These are phyloP conservation scores for Iselma pallidipennis DNA, from an alignment of 2,888 invertebrate species.

Conservation along the genomic window DNA sequence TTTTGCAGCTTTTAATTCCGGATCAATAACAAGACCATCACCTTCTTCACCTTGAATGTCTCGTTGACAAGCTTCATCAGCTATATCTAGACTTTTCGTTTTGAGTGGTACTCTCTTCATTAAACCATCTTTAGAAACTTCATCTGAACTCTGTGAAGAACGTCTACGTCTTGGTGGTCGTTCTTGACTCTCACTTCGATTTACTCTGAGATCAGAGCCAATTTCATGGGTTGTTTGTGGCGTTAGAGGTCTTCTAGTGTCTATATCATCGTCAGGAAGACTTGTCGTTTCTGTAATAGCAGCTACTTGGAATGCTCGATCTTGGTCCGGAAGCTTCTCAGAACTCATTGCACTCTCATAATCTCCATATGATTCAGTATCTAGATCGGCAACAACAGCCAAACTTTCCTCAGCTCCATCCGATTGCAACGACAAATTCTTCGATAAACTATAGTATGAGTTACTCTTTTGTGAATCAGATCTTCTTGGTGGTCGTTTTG, in stretches of 20 bases:
- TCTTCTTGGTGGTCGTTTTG: conserved; percentile 65
- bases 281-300: conserved; percentile 55
- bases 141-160: conserved; percentile 55
- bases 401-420: conserved; percentile 57
- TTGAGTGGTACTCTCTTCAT: conserved; percentile 41
- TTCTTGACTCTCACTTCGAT: conserved; percentile 56
- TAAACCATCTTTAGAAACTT: conserved; percentile 56
- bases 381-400: conserved; percentile 60
- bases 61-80: conserved; percentile 53
- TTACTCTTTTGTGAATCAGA: conserved; percentile 67
- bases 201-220: conserved; percentile 53
- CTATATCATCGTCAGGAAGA: conserved; percentile 49
- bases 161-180: conserved; percentile 49
- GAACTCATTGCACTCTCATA: conserved; percentile 70
- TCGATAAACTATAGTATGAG: conserved; percentile 65
- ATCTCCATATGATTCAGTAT: conserved; percentile 66
- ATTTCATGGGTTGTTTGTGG: conserved; percentile 55
- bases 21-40: conserved; percentile 62
- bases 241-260: conserved; percentile 44
- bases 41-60: conserved; percentile 64
- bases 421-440: conserved; percentile 64
- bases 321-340: conserved; percentile 40
- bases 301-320: conserved; percentile 51
- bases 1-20: conserved; percentile 55
- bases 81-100: conserved; percentile 53